Conservation (phyloP, 2,888 invertebrate species). For the Ypsolopha scabrella region DNA sequence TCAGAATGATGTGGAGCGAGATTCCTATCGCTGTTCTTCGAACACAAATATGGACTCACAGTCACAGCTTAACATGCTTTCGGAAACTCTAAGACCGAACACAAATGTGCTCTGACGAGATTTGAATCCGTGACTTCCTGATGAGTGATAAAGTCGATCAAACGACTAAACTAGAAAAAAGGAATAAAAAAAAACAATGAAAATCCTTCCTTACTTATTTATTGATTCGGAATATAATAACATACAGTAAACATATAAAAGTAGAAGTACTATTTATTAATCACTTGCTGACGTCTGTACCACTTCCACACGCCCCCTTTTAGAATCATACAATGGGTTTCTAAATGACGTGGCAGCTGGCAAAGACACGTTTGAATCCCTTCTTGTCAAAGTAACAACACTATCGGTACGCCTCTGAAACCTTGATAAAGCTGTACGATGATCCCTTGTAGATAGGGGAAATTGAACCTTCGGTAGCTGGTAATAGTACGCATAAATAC, state of each 20-base stretch:
- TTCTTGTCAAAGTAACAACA: conserved; percentile 46
- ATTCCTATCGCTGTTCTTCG: too few species aligned
- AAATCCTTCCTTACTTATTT: background rate
- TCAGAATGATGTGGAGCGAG: too few species aligned
- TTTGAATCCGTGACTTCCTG: too few species aligned
- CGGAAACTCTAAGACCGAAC: too few species aligned
- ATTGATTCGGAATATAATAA: background rate
- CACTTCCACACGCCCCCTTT: conserved; percentile 40
- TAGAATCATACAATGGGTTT: conserved; percentile 54
- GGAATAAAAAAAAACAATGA: too few species aligned
- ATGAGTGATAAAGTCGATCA: too few species aligned
- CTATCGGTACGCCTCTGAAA: conserved; percentile 49
- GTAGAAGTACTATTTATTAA: too few species aligned
- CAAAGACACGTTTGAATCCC: conserved; percentile 35
- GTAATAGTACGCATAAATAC: conserved; percentile 47
- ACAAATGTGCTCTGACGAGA: too few species aligned
- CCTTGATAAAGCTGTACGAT: conserved; percentile 24
- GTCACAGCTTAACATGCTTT: too few species aligned
- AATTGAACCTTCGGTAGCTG: conserved; percentile 25
- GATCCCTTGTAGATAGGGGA: conserved; percentile 17
- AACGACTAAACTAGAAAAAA: too few species aligned
- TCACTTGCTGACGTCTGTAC: background rate
- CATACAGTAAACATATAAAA: too few species aligned
- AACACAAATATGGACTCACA: too few species aligned
- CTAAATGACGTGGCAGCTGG: conserved; percentile 38